These are phyloP conservation scores for Tinamus guttatus DNA, from an alignment of 2,113 vertebrate species.

Conservation along the genomic window DNA sequence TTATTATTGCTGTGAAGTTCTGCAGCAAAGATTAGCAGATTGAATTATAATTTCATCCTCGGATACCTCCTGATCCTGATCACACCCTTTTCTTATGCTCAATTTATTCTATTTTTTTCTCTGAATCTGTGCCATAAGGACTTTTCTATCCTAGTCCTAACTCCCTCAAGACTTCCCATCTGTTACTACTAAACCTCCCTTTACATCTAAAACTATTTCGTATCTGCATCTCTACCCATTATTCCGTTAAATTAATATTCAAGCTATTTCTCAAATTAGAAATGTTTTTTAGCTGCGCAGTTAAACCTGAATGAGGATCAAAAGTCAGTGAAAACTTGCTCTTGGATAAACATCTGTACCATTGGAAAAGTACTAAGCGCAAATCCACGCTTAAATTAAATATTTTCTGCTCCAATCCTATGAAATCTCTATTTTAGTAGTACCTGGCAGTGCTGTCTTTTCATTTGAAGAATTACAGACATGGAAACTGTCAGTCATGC, in stretches of 20 bases:
- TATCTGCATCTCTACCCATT: background rate
- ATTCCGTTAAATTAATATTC: background rate
- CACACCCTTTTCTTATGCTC: slow-evolving; percentile 24
- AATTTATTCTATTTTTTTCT: background rate
- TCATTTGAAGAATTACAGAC: background rate
- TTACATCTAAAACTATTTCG: slow-evolving; percentile 16
- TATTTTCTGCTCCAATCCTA: background rate
- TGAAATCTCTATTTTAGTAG: background rate
- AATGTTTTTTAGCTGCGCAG: background rate
- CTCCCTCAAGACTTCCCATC: slow-evolving; percentile 46
- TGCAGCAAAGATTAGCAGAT: slow-evolving; percentile 10
- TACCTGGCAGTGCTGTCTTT: background rate
- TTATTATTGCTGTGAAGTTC: background rate
- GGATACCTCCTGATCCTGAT: slow-evolving; percentile 25
- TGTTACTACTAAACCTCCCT: slow-evolving; percentile 17
- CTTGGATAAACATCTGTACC: background rate
- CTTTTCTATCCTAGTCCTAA: slow-evolving; percentile 1
- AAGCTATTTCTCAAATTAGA: slow-evolving; percentile 25
- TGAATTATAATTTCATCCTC: slow-evolving; percentile 48
- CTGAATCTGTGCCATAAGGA: slow-evolving; percentile 23
- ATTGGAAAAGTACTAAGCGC: background rate
- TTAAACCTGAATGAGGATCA: background rate
- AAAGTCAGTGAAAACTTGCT: background rate
- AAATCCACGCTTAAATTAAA: background rate
- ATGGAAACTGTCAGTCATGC: background rate